Conservation (phyloP, 2,113 vertebrate species). For the Aramus guarauna region DNA sequence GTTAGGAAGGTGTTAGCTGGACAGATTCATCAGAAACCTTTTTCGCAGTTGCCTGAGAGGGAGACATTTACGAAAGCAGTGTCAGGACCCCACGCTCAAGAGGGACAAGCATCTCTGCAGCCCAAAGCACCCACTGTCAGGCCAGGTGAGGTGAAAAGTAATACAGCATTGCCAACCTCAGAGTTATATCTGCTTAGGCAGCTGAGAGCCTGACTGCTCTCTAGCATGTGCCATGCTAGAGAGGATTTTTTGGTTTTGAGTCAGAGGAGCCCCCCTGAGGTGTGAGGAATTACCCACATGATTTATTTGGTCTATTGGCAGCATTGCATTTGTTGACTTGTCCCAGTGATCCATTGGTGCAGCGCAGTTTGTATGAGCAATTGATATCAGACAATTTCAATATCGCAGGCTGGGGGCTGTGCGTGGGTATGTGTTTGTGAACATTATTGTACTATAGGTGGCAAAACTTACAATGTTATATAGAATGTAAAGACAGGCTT, state of each 20-base stretch:
- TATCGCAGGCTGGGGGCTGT: neutral
- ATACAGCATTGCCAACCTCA: neutral
- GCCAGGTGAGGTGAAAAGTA: neutral
- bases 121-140: neutral
- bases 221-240: neutral
- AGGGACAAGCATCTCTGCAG: neutral
- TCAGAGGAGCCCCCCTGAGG: neutral
- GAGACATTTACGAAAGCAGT: neutral
- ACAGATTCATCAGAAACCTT: neutral
- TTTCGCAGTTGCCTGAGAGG: neutral
- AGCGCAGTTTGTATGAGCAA: neutral
- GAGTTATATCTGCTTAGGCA: neutral
- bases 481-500: neutral
- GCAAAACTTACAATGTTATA: neutral
- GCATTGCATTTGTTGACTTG: neutral
- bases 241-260: neutral
- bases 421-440: neutral
- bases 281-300: neutral
- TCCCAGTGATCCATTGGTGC: neutral
- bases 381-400: accelerated
- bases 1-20: neutral
- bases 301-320: neutral
- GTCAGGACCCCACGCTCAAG: neutral
- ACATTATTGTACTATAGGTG: accelerated
- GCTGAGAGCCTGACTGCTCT: neutral